Evolutionary conservation across 2,113 vertebrate species (phyloP).

Genomic region (Puntigrus tetrazona): DNA sequence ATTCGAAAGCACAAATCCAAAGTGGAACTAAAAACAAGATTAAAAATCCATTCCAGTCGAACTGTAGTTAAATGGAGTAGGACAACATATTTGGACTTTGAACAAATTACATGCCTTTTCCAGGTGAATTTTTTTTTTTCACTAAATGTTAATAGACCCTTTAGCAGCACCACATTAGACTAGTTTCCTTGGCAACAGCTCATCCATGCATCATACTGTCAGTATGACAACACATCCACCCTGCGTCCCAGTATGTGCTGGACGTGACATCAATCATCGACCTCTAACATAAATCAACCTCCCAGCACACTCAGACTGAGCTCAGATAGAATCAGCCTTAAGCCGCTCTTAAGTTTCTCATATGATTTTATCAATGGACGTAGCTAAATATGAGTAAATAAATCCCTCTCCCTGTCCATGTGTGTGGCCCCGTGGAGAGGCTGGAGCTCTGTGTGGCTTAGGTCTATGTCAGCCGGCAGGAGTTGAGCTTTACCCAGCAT

Average conservation of each 20-base stretch:
- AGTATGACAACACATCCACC: slow-evolving; percentile 29
- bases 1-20: not conserved
- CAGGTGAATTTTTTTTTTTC: not conserved
- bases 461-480: slow-evolving; percentile 30
- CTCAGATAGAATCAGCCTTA: slow-evolving; percentile 42
- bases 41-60: not conserved
- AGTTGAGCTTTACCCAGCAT: slow-evolving; percentile 42
- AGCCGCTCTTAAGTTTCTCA: slow-evolving; percentile 44
- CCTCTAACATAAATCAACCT: slow-evolving; percentile 37
- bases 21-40: not conserved
- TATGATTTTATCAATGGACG: slow-evolving; percentile 45
- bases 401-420: slow-evolving; percentile 12
- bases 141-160: slow-evolving; percentile 5
- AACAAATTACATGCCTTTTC: not conserved
- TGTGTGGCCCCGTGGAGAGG: slow-evolving; percentile 33
- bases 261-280: slow-evolving; percentile 11
- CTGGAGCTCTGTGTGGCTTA: slow-evolving; percentile 21
- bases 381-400: slow-evolving; percentile 53
- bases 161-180: slow-evolving; percentile 9
- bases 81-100: not conserved
- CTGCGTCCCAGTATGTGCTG: not conserved
- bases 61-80: not conserved
- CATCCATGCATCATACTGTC: slow-evolving; percentile 47
- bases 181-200: slow-evolving; percentile 50
- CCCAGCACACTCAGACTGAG: slow-evolving; percentile 15